Percentiles rank a stretch among this genome's conserved stretches.
phyloP scores from a whole-genome alignment of 2,113 vertebrate genomes.

The Vidua macroura region DNA sequence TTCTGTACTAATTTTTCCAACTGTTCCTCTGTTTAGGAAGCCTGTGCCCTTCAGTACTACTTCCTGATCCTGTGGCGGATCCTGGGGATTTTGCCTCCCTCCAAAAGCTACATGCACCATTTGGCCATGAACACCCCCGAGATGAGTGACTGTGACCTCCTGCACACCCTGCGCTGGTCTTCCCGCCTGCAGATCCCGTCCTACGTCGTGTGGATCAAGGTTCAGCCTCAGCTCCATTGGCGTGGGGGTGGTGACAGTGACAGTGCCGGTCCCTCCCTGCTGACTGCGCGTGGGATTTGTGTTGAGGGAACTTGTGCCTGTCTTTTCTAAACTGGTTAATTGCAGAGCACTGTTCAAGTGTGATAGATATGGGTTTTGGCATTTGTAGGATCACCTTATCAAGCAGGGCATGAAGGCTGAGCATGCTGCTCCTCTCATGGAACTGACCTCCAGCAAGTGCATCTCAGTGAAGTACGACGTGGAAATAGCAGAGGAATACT shows the following conservation, averaged over 20 bases:
- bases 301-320: background rate
- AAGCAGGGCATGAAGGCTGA: conserved; percentile 94
- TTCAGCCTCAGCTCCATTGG: background rate
- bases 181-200: conserved; percentile 87
- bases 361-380: background rate
- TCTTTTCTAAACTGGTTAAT: background rate
- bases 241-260: background rate
- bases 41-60: conserved; percentile 96
- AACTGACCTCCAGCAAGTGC: conserved; percentile 85
- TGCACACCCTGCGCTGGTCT: conserved; percentile 95
- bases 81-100: conserved; percentile 90
- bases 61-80: conserved; percentile 96
- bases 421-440: conserved; percentile 85
- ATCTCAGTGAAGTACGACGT: conserved; percentile 93
- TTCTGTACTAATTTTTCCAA: background rate
- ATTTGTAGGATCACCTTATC: conserved; percentile 85
- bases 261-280: rapidly evolving
- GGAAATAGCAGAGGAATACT: conserved; percentile 96
- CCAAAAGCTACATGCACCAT: conserved; percentile 90
- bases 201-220: conserved; percentile 96
- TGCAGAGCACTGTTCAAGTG: background rate
- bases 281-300: background rate
- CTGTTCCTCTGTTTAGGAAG: conserved; percentile 79
- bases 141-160: conserved; percentile 91
- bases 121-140: conserved; percentile 83